Evolutionary conservation across 2,888 invertebrate genomes (phyloP), one percentile per base, ranked within the genome.

Genomic region (Shargacucullia verbasci): DNA sequence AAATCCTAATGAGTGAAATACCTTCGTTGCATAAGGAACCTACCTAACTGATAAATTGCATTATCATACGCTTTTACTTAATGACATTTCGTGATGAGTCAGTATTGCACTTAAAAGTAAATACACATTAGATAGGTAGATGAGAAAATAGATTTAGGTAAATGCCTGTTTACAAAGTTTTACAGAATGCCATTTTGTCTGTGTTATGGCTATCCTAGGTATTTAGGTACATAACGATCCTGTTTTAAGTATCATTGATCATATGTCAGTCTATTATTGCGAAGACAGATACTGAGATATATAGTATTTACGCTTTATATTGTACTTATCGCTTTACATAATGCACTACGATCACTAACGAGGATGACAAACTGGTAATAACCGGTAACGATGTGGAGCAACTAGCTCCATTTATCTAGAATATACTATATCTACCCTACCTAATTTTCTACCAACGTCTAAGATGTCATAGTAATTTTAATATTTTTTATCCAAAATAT

Each of bases 341-440:
- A 69, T 76, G 70, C 70, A 71, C 55, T 70, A 61, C 56, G 71
- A 76, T 76, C 62, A 71, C 67, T 79, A 83, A 81, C 75, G 80
- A 84, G 82, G 75, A 70, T 83, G 73, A 46, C 63, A 59, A 83
- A 83, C 90, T 79, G 76, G 91, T 84, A 73, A 74, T 83, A 83
- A 86, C 91, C 81, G 77, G 92, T 85, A 68, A 73, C 47, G 85
- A 89, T 89, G 84, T 91, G 82, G 92, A 91, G 87, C 91, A 90
- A 77, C 41, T 76, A 61, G 81, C 76, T 73, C 74, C 75, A 73
- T 78, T 85, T 87, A 88, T 89, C 87, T 79, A 76, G 68, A 72
- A 67, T 67, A 46, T 66, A 59, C 58, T 70, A 48, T 48, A 47
- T 47, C 43, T 45, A 59, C 46, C 39, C 25, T 59, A 54, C 41